These are phyloP conservation scores for Pluvialis apricaria DNA, from an alignment of 2,113 vertebrate species.

Conservation along the genomic window DNA sequence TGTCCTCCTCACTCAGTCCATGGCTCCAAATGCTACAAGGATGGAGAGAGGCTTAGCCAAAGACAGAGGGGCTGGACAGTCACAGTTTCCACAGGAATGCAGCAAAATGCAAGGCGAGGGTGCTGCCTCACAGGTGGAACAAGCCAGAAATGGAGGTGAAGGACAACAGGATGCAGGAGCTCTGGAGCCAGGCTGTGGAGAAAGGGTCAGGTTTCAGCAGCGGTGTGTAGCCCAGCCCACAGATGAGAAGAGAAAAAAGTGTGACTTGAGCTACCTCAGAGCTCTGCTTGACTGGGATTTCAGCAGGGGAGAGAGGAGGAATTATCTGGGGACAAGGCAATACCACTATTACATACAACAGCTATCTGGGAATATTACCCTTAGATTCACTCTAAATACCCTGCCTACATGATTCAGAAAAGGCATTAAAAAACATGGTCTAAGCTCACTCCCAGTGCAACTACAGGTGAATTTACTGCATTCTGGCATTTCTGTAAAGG, in stretches of 20 bases:
- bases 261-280: not conserved
- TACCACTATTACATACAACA: not conserved
- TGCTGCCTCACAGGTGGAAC: not conserved
- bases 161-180: not conserved
- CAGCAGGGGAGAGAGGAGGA: not conserved
- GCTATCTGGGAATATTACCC: too few species aligned
- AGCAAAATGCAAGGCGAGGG: not conserved
- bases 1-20: not conserved
- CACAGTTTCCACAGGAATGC: not conserved
- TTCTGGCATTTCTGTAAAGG: not conserved
- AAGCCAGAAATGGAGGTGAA: not conserved
- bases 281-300: not conserved
- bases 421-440: not conserved
- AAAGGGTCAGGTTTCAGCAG: not conserved
- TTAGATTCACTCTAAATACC: not conserved
- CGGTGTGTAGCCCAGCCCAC: not conserved
- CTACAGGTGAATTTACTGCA: not conserved
- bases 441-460: not conserved
- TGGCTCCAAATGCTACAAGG: not conserved
- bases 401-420: not conserved
- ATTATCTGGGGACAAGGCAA: not conserved
- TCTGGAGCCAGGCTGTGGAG: not conserved
- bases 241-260: not conserved
- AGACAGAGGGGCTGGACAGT: not conserved
- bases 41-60: not conserved